These are phyloP conservation scores for Hassar affinis DNA, from an alignment of 2,113 vertebrate genomes.

Conservation along the genomic window DNA sequence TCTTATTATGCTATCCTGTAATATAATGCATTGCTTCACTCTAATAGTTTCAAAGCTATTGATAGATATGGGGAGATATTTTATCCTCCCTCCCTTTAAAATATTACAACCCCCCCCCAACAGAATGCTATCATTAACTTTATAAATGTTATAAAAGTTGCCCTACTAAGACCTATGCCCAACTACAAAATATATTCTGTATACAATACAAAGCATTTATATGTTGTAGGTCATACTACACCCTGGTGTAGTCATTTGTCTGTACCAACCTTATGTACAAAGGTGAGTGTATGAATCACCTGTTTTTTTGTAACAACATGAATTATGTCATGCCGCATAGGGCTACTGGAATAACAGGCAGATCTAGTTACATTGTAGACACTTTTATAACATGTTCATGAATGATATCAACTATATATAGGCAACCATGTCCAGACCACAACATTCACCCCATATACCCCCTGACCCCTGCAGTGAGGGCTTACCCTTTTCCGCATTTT, in stretches of 20 bases:
- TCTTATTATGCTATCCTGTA: neutral
- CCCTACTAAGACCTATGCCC: neutral
- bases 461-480: neutral
- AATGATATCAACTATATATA: neutral
- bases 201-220: neutral
- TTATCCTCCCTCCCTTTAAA: neutral
- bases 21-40: neutral
- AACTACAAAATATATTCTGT: neutral
- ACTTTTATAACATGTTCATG: neutral
- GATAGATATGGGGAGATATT: neutral
- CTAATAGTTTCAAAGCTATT: neutral
- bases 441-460: neutral
- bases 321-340: neutral
- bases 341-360: slow-evolving; percentile 2
- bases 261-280: slow-evolving; percentile 38
- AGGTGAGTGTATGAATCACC: slow-evolving; percentile 41
- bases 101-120: neutral
- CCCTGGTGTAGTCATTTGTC: slow-evolving; percentile 15
- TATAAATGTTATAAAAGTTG: neutral
- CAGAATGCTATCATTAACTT: neutral
- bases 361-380: neutral
- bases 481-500: neutral
- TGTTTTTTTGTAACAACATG: neutral
- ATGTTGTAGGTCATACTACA: neutral
- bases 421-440: neutral